Percentiles rank a stretch among this genome's conserved stretches.
phyloP scores from a whole-genome alignment of 2,797 vertebrate genomes.

The Sarcophilus harrisii region DNA sequence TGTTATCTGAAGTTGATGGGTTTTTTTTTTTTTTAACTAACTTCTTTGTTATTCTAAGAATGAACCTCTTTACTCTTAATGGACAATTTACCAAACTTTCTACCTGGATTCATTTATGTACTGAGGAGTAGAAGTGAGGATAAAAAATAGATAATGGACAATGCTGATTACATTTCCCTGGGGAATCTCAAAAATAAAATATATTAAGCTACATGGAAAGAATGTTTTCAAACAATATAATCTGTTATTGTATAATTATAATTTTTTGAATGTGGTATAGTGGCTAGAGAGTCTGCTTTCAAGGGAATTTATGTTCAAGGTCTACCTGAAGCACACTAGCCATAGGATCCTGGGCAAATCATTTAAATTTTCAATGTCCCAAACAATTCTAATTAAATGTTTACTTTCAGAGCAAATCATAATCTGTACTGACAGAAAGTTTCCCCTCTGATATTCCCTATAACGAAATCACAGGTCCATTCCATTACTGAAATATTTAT shows the following conservation, averaged over 20 bases:
- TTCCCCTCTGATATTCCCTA: not conserved
- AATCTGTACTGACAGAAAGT: not conserved
- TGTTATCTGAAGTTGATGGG: not conserved
- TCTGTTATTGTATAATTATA: not conserved
- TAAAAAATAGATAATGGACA: not conserved
- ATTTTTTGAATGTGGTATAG: not conserved
- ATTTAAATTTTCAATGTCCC: not conserved
- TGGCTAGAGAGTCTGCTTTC: not conserved
- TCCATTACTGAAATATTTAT: conserved; percentile 39
- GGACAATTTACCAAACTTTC: not conserved
- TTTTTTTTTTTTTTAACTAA: not conserved
- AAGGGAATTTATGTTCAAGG: not conserved
- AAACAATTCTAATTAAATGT: not conserved
- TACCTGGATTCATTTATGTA: not conserved
- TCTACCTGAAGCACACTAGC: not conserved
- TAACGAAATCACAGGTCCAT: not conserved
- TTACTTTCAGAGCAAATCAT: not conserved
- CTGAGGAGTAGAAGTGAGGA: not conserved
- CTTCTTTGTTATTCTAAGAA: not conserved
- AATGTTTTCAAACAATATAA: not conserved
- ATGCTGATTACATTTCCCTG: not conserved
- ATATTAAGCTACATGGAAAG: conserved; percentile 8
- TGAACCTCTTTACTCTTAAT: not conserved
- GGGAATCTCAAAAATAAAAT: not conserved
- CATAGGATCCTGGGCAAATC: not conserved